Conservation (phyloP, 2,113 vertebrate species). For the human (Homo sapiens) region GRCh38 chr5:170192001-170192500, state of each 20-base stretch:
- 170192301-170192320: not conserved
- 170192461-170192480: not conserved
- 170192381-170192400: not conserved
- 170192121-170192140: not conserved
- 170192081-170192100: not conserved
- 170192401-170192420: not conserved
- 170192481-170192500: not conserved
- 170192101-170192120: not conserved
- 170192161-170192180: not conserved
- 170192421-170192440: not conserved
- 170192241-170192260: not conserved
- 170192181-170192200: not conserved
- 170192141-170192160: not conserved
- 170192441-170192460: not conserved
- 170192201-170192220: not conserved
- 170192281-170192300: not conserved
- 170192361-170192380: not conserved
- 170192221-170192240: not conserved
- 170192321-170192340: not conserved
- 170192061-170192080: not conserved
- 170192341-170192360: not conserved
- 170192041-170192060: rapidly evolving
- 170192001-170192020: not conserved
- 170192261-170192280: not conserved
- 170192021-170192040: not conserved